Conservation (phyloP, 2,888 invertebrate genomes). For the Monopis laevigella region DNA sequence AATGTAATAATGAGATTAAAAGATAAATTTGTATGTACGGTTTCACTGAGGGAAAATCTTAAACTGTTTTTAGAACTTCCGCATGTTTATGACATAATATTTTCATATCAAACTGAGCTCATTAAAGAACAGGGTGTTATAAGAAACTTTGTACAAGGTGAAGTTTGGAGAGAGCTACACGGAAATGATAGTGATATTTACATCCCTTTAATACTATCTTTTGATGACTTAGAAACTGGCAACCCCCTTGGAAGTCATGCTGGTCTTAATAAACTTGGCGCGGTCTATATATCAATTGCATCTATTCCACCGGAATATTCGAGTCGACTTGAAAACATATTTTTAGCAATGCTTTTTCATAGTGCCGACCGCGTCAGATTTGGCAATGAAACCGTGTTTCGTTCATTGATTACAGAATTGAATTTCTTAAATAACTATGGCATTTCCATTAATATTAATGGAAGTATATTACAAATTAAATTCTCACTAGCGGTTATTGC, state of each 20-base stretch:
- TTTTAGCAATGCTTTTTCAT: not conserved
- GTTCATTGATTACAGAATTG: not conserved
- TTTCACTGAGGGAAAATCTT: no score
- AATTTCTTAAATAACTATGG: not conserved
- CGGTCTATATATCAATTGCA: not conserved
- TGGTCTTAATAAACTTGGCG: constrained; percentile 1
- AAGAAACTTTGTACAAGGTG: not conserved
- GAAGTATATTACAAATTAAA: constrained; percentile 12
- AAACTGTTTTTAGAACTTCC: no score
- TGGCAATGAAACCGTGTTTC: not conserved
- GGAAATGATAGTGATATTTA: not conserved
- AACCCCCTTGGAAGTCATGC: constrained; percentile 5
- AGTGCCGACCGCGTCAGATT: not conserved
- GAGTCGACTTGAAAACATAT: no score
- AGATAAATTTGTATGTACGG: no score
- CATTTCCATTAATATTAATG: not conserved
- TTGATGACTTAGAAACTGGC: constrained; percentile 1
- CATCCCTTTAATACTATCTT: not conserved
- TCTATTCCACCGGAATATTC: not conserved
- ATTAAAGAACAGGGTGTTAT: no score
- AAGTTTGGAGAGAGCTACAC: not conserved
- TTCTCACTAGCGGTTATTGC: constrained; percentile 19
- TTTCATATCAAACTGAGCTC: no score
- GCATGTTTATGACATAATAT: no score
- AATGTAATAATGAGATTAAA: no score